phyloP scores from a whole-genome alignment of 1,140 invertebrate species.

The Tribolium madens region DNA sequence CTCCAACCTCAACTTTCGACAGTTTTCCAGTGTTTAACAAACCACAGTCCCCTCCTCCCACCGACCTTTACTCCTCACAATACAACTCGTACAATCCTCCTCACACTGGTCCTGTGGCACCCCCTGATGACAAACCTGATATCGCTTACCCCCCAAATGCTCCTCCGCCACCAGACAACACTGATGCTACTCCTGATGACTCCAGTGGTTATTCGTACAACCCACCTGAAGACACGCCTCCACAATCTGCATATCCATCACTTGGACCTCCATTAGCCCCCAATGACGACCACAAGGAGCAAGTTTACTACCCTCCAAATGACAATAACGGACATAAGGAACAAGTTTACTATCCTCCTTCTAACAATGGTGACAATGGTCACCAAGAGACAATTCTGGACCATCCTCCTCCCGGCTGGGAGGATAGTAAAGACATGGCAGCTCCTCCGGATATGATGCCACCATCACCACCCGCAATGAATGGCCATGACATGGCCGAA shows the following conservation, averaged over 20 bases:
- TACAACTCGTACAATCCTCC: conserved; percentile 61
- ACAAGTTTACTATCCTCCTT: conserved; percentile 12
- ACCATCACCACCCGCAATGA: not conserved
- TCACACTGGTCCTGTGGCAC: conserved; percentile 43
- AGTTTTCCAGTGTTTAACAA: conserved; percentile 41
- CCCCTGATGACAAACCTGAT: conserved; percentile 46
- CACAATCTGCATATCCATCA: conserved; percentile 46
- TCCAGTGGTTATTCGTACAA: conserved; percentile 24
- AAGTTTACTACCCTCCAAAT: conserved; percentile 50
- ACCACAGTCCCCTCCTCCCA: conserved; percentile 41
- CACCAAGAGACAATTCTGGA: conserved; percentile 43
- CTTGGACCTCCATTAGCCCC: conserved; percentile 52
- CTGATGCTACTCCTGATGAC: conserved; percentile 4
- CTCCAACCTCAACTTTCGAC: conserved; percentile 38
- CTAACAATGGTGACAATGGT: conserved; percentile 4
- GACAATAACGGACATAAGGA: not conserved
- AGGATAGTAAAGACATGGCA: conserved; percentile 21
- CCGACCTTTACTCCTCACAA: conserved; percentile 56
- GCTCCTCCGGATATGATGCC: not conserved
- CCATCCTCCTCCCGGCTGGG: conserved; percentile 48
- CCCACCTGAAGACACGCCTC: conserved; percentile 32
- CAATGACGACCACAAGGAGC: conserved; percentile 52
- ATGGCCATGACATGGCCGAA: conserved; percentile 32
- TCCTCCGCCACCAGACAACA: conserved; percentile 12
- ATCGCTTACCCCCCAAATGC: conserved; percentile 32